phyloP scores from a whole-genome alignment of 2,888 invertebrate species.

The Trilocha varians region DNA sequence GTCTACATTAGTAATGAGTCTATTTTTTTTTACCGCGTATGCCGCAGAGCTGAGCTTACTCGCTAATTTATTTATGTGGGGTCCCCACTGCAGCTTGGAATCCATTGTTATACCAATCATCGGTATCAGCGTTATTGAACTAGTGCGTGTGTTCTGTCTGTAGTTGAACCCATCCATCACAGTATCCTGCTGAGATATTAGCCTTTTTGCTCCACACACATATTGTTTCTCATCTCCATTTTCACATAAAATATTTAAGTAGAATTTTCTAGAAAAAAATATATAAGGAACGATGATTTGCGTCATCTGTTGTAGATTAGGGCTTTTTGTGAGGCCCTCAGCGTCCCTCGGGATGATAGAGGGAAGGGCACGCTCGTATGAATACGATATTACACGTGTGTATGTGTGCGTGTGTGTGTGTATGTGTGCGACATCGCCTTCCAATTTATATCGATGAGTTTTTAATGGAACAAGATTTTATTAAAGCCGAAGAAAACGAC shows the following conservation, averaged over 20 bases:
- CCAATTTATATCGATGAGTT: no score
- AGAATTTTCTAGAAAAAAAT: not conserved
- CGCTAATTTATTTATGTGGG: no score
- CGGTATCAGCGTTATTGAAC: no score
- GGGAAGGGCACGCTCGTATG: not conserved
- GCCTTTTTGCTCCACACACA: not conserved
- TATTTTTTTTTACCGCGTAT: no score
- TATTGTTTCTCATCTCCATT: not conserved
- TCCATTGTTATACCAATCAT: no score
- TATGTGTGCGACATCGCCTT: not conserved
- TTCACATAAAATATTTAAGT: constrained; percentile 1
- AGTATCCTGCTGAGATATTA: not conserved
- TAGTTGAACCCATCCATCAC: not conserved
- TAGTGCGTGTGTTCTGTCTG: not conserved
- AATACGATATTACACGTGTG: not conserved
- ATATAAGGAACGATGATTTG: constrained; percentile 8
- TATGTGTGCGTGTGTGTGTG: not conserved
- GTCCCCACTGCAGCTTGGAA: no score
- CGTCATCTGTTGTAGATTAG: constrained; percentile 19
- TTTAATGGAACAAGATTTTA: no score
- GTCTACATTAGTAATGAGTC: no score
- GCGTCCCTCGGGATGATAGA: not conserved
- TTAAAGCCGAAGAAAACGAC: no score
- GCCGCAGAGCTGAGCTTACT: no score
- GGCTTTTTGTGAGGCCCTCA: constrained; percentile 11